Evolutionary conservation across 2,113 vertebrate species (phyloP), one percentile per base, ranked within the genome.

Genomic region (Anolis sagrei): DNA sequence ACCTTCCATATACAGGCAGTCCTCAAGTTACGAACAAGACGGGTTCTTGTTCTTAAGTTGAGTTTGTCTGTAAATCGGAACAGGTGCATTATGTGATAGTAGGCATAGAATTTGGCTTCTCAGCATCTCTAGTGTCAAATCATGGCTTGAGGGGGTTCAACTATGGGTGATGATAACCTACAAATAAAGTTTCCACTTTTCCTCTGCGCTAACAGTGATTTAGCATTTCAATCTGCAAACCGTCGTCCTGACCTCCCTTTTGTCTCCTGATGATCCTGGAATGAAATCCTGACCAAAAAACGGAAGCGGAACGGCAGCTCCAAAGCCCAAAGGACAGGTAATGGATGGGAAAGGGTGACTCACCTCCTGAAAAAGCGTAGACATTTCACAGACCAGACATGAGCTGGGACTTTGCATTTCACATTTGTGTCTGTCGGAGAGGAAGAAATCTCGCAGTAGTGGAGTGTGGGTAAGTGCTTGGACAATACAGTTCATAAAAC

Each of bases 401-500:
- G 98, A 99, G 97, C 98, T 98, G 86, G 97, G 96, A 95, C 98
- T 99, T 97, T 99, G 98, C 98, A 99, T 99, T 96, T 98, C 98
- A 92, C 98, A 99, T 96, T 98, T 97, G 97, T 99, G 98, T 95
- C 98, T 95, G 96, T 99, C 98, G 0, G 98, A 99, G 91, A 99
- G 98, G 96, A 99, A 99, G 97, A 99, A 99, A 95, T 99, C 98
- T 70, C 98, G 97, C 93, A 99, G 97, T 90, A 99, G 97, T 14
- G 98, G 98, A 7, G 98, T 99, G 97, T 99, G 98, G 85, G 98
- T 99, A 92, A 99, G 97, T 79, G 98, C 98, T 97, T 99, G 98
- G 85, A 99, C 98, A 76, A 99, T 99, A 95, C 98, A 99, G 96
- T 99, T 99, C 98, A 99, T 99, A 97, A 99, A 99, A 97, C 98